Evolutionary conservation across 2,797 vertebrate species (phyloP).

Genomic region (Scolopax rusticola): DNA sequence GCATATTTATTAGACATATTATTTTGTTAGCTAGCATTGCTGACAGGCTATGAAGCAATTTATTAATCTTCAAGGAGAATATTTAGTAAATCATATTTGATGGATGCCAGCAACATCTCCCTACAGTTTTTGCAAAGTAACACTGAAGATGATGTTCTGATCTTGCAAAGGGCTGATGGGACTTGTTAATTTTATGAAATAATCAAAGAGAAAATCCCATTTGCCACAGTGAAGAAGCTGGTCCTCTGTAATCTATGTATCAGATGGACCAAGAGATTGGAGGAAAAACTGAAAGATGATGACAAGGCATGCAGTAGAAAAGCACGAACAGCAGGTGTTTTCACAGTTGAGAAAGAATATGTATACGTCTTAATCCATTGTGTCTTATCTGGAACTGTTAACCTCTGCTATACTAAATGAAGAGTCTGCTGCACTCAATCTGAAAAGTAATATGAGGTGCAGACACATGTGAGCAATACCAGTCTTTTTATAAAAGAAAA

Average conservation of each 20-base stretch:
- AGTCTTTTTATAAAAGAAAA: neutral
- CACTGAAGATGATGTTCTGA: neutral
- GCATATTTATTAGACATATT: neutral
- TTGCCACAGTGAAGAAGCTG: neutral
- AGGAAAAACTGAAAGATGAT: neutral
- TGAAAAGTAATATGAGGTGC: neutral
- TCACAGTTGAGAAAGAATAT: neutral
- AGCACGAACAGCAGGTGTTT: neutral
- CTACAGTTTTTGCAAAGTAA: neutral
- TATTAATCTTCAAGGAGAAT: neutral
- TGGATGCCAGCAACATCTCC: neutral
- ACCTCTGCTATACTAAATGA: neutral
- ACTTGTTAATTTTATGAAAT: neutral
- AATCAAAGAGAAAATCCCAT: neutral
- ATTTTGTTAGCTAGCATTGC: neutral
- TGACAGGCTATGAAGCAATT: neutral
- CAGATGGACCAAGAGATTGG: neutral
- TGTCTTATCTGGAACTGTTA: neutral
- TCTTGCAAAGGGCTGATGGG: neutral
- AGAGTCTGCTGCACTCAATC: neutral
- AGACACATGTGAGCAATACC: neutral
- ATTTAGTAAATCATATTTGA: neutral
- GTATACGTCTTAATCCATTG: neutral
- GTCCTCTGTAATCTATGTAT: neutral
- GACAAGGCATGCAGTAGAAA: neutral